Evolutionary conservation across 2,797 vertebrate genomes (phyloP).

Genomic region (Halcyon smyrnensis): DNA sequence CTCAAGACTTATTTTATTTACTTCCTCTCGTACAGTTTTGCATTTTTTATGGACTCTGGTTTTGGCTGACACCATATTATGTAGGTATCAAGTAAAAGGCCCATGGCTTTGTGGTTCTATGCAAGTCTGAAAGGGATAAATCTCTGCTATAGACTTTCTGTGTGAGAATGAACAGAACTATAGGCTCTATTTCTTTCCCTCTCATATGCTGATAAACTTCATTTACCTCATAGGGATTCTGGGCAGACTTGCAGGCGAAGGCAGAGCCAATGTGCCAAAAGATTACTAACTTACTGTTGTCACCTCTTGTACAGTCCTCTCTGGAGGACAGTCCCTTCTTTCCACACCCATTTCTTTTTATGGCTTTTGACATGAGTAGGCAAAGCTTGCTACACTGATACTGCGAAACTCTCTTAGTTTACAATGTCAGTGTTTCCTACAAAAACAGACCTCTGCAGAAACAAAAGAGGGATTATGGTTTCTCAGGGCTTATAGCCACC

Average conservation of each 20-base stretch:
- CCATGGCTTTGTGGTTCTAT: background rate
- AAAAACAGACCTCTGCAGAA: background rate
- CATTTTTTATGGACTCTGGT: background rate
- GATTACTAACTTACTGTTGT: background rate
- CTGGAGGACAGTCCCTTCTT: background rate
- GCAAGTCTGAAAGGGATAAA: background rate
- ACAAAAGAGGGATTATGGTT: background rate
- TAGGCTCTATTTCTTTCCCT: background rate
- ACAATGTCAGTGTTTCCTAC: background rate
- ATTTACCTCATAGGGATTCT: background rate
- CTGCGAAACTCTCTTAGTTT: background rate
- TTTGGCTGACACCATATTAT: background rate
- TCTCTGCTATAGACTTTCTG: background rate
- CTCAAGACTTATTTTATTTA: background rate
- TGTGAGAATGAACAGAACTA: background rate
- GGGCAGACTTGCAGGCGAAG: background rate
- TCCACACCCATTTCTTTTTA: background rate
- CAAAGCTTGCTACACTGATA: background rate
- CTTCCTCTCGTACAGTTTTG: background rate
- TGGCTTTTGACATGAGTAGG: background rate
- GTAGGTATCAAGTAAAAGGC: background rate
- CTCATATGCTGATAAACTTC: background rate
- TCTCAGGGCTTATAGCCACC: background rate
- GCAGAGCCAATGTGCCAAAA: background rate
- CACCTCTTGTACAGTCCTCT: background rate